Evolutionary conservation across 2,113 vertebrate species (phyloP).

Genomic region (Pycnonotus jocosus): DNA sequence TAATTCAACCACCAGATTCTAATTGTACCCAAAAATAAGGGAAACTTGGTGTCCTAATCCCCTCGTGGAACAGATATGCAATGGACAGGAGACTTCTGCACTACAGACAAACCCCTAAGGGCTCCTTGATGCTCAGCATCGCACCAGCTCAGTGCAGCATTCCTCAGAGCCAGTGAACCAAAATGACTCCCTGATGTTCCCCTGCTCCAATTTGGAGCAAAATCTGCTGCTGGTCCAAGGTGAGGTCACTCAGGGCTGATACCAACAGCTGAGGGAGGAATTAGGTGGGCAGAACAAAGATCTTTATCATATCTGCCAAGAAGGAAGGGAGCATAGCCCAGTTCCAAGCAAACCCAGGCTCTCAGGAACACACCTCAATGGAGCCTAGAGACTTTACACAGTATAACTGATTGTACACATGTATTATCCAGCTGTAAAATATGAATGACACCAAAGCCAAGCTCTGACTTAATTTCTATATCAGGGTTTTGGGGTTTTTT

Average conservation of each 20-base stretch:
- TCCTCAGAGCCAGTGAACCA: not conserved
- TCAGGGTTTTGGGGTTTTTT: fast-evolving
- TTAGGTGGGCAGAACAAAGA: not conserved
- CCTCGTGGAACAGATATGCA: not conserved
- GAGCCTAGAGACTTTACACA: not conserved
- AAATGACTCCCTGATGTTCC: not conserved
- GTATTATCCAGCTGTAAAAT: not conserved
- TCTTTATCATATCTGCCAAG: not conserved
- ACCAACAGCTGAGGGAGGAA: not conserved
- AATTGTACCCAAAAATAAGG: not conserved
- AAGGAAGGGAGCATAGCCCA: not conserved
- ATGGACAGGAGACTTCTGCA: not conserved
- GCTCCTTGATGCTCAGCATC: not conserved
- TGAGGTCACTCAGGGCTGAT: not conserved
- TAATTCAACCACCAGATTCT: not conserved
- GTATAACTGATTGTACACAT: not conserved
- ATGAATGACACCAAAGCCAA: not conserved
- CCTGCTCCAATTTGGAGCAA: not conserved
- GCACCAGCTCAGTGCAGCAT: not conserved
- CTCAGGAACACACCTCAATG: not conserved
- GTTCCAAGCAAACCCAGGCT: not conserved
- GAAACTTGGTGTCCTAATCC: not conserved
- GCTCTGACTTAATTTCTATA: not conserved
- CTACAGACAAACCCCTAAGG: not conserved
- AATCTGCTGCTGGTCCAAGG: fast-evolving